A percentile compares a stretch with the other conserved stretches of the same genome.
These are phyloP conservation scores for Entomyzon cyanotis DNA, from an alignment of 2,113 vertebrate species.

Conservation along the genomic window DNA sequence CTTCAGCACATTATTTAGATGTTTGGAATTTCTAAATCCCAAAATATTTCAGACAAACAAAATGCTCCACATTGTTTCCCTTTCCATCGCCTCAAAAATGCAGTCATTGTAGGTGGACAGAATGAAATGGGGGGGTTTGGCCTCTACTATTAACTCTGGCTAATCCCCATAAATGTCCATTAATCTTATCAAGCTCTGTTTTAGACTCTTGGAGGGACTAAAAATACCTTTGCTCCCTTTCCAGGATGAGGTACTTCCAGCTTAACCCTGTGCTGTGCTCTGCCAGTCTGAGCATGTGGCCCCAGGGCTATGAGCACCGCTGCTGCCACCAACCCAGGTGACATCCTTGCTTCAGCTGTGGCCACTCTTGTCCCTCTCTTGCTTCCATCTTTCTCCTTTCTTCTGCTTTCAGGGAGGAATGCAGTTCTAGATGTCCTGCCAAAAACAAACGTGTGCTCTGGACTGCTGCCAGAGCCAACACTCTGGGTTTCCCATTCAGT, in stretches of 20 bases:
- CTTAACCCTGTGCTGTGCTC: neutral
- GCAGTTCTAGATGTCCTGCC: neutral
- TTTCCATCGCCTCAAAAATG: neutral
- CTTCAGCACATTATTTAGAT: neutral
- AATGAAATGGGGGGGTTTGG: neutral
- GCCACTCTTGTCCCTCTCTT: neutral
- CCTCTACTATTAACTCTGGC: neutral
- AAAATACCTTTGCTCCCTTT: neutral
- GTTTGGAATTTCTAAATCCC: neutral
- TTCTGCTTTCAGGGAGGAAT: neutral
- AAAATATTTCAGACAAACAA: neutral
- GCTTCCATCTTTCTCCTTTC: neutral
- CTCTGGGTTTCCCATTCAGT: neutral
- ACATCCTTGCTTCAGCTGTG: neutral
- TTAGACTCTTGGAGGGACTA: neutral
- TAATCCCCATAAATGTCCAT: neutral
- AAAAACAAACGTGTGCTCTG: neutral
- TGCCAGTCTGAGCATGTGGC: neutral
- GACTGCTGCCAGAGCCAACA: neutral
- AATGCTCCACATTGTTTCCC: neutral
- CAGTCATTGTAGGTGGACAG: neutral
- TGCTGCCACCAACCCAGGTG: neutral
- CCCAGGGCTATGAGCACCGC: fast-evolving
- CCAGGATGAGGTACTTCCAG: neutral
- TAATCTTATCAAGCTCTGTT: neutral